phyloP scores from a whole-genome alignment of 2,113 vertebrate species.

The Synchiropus splendidus region DNA sequence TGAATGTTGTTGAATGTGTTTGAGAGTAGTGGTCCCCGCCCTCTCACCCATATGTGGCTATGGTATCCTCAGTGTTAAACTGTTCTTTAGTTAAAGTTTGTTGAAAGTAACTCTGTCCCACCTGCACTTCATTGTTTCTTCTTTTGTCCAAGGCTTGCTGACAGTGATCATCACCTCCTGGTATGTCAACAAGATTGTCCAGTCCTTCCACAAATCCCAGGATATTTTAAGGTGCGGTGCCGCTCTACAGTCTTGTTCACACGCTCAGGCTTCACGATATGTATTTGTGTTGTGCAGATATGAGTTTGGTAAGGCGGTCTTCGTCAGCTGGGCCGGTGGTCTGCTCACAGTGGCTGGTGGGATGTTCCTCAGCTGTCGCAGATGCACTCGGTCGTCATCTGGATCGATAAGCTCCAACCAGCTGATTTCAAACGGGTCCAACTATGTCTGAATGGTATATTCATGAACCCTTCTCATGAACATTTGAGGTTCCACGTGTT shows the following conservation, averaged over 20 bases:
- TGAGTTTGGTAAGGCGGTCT: slow-evolving; percentile 84
- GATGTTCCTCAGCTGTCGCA: slow-evolving; percentile 71
- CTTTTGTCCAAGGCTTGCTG: slow-evolving; percentile 66
- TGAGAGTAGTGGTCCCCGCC: too few relatives aligned
- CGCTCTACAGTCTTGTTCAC: slow-evolving; percentile 1
- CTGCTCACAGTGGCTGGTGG: slow-evolving; percentile 76
- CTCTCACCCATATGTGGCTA: too few relatives aligned
- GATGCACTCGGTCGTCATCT: slow-evolving; percentile 52
- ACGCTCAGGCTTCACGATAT: too few relatives aligned
- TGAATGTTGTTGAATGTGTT: too few relatives aligned
- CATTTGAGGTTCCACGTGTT: too few relatives aligned
- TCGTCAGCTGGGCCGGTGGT: slow-evolving; percentile 79
- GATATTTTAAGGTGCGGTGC: slow-evolving; percentile 20
- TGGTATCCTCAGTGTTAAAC: too few relatives aligned
- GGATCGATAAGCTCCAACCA: slow-evolving; percentile 57
- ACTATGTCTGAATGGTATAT: slow-evolving; percentile 69
- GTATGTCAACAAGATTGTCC: slow-evolving; percentile 73
- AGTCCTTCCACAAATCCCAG: slow-evolving; percentile 5
- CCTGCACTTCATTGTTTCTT: slow-evolving; percentile 1
- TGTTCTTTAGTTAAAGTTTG: too few relatives aligned
- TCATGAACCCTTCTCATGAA: too few relatives aligned
- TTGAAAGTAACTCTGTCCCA: not conserved
- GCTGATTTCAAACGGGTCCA: slow-evolving; percentile 63
- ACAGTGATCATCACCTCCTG: slow-evolving; percentile 76
- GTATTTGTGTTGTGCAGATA: slow-evolving; percentile 58